These are phyloP conservation scores for Leptarthrus brevirostris DNA, from an alignment of 2,888 invertebrate genomes.

Conservation along the genomic window DNA sequence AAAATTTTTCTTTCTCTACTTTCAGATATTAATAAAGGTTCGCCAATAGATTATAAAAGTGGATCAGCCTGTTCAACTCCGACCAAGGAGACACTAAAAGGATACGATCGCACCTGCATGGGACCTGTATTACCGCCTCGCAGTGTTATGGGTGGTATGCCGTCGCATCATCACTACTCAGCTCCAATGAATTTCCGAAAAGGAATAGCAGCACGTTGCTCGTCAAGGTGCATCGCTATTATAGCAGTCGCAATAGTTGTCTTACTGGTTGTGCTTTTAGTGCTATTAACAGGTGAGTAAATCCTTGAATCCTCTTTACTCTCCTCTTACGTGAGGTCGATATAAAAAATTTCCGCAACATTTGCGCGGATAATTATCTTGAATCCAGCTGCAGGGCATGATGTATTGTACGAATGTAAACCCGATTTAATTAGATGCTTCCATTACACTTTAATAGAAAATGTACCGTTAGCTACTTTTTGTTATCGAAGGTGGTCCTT, in stretches of 20 bases:
- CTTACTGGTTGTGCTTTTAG: constrained; percentile 83
- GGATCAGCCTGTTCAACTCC: constrained; percentile 88
- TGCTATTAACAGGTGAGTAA: constrained; percentile 85
- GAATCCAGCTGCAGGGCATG: no score
- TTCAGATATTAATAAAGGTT: constrained; percentile 89
- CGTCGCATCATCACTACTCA: constrained; percentile 79
- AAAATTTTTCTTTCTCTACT: constrained; percentile 59
- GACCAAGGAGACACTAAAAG: constrained; percentile 75
- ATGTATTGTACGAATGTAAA: no score
- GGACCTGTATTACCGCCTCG: constrained; percentile 82
- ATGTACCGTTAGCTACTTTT: no score
- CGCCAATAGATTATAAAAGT: constrained; percentile 89
- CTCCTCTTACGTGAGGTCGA: no score
- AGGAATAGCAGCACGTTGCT: constrained; percentile 86
- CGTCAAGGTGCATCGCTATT: constrained; percentile 93
- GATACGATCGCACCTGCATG: constrained; percentile 73
- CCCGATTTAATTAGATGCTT: no score
- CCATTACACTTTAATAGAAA: no score
- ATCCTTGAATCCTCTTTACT: background rate
- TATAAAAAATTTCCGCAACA: no score
- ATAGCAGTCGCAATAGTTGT: constrained; percentile 86
- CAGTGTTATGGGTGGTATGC: constrained; percentile 69
- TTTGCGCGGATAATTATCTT: no score
- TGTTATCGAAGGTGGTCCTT: no score
- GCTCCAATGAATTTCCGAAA: constrained; percentile 89